Evolutionary conservation across 2,797 vertebrate species (phyloP), one percentile per base, ranked within the genome.

Genomic region (Gobio occitaniae): DNA sequence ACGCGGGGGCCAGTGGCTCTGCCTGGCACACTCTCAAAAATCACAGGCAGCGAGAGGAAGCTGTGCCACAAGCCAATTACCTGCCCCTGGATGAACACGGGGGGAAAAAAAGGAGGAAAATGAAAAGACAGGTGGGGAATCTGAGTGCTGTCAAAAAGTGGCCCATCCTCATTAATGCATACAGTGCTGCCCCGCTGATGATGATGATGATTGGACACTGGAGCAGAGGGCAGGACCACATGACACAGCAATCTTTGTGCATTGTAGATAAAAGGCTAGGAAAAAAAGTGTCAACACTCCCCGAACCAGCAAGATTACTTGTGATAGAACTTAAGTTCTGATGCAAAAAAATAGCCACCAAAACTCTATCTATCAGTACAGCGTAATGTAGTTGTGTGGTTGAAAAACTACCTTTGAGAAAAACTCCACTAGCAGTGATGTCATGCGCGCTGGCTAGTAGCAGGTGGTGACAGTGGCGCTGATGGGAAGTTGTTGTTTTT

Each of bases 61-160:
- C 38, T 50, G 59, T 89, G 92, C 92, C 91, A 91, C 86, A 89
- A 87, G 85, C 89, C 93, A 92, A 94, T 94, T 92, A 93, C 88
- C 72, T 68, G 86, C 86, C 85, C 77, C 81, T 89, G 85, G 80
- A 90, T 85, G 87, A 88, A 86, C 52, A 52, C 50, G 59, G 47
- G 47, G 76, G 83, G 16, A 65, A 69, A 80, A 44, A 80, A 52
- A 68, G 21, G 72, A 74, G 74, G 50, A 61, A 74, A 86, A 86
- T 83, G 65, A 82, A 56, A 50, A 59, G 54, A 12, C 69, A 71
- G 74, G 81, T 36, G 54, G 77, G 61, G 52, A 48, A 82, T 38
- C 44, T 44, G 44, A 82, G 84, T 69, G 48, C 65, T 74, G 61
- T 83, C 59, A 71, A 80, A 71, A 80, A 71, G 66, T 83, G 78